Evolutionary conservation across 2,113 vertebrate species (phyloP), one percentile per base, ranked within the genome.

Genomic region (Oplegnathus fasciatus): DNA sequence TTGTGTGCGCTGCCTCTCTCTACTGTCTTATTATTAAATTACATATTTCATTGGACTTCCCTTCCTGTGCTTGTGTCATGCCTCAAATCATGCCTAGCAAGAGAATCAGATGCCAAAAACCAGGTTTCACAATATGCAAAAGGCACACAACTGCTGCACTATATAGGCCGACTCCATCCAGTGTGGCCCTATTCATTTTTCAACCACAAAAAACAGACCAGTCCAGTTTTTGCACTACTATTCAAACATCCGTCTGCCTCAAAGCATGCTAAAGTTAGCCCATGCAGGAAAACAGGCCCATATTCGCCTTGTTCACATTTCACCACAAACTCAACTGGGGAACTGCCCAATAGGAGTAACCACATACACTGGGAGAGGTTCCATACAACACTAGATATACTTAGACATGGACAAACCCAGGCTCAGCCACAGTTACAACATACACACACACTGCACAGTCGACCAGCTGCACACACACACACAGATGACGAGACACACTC

Each of bases 301-400:
- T 54, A 89, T 90, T 88, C 24, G 74, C 78, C 82, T 85, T 85
- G 78, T 93, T 92, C 88, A 82, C 78, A 74, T 85, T 80, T 68
- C 37, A 83, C 90, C 93, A 86, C 92, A 83, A 84, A 83, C 82
- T 85, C 37, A 75, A 66, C 81, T 89, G 88, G 86, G 90, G 87
- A 85, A 86, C 85, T 72, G 88, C 87, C 88, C 90, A 84, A 46
- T 20, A 40, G 32, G 82, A 85, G 88, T 75, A 89, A 91, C 92
- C 93, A 89, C 91, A 84, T 73, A 87, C 65, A 70, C 72, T 83
- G 91, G 91, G 92, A 93, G 84, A 20, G 88, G 89, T 91, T 94
- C 90, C 91, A 89, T 88, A 87, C 88, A 89, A 89, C 90, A 84
- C 44, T 42, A 76, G 86, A 86, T 92, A 94, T 85, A 86, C 72